phyloP scores from a whole-genome alignment of 1,140 invertebrate genomes.

The Heliconius nattereri region DNA sequence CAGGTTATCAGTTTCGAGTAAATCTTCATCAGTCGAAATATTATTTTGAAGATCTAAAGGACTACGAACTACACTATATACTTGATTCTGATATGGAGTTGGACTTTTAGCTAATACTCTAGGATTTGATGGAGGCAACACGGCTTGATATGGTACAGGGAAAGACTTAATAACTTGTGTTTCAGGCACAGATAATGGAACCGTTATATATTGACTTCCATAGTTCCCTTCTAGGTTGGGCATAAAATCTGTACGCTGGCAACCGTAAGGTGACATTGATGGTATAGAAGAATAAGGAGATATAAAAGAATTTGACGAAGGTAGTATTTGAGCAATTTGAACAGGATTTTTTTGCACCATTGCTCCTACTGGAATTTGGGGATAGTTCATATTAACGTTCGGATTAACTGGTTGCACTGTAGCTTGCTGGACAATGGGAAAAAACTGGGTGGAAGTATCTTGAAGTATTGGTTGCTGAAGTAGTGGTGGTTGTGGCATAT shows the following conservation, averaged over 20 bases:
- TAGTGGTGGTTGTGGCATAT: neutral
- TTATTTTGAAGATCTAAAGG: conserved; percentile 15
- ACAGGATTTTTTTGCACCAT: conserved; percentile 24
- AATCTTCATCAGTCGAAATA: conserved; percentile 9
- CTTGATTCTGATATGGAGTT: conserved; percentile 23
- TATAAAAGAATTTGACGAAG: conserved; percentile 27
- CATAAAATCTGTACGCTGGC: conserved; percentile 15
- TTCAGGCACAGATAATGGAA: conserved; percentile 20
- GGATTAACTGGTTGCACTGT: conserved; percentile 21
- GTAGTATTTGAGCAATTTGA: conserved; percentile 19
- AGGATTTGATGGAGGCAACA: conserved; percentile 33
- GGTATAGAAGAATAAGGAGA: conserved; percentile 31
- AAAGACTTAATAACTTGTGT: conserved; percentile 19
- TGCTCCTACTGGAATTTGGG: conserved; percentile 8
- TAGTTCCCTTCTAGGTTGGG: conserved; percentile 28
- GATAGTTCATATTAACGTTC: conserved; percentile 20
- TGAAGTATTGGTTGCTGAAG: conserved; percentile 23
- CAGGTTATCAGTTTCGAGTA: conserved; percentile 18
- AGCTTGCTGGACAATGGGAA: conserved; percentile 17
- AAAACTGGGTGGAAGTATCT: neutral
- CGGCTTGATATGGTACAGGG: conserved; percentile 14
- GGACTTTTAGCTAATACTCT: conserved; percentile 14
- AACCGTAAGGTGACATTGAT: conserved; percentile 15
- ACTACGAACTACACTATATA: conserved; percentile 4
- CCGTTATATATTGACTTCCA: neutral